phyloP scores from a whole-genome alignment of 2,113 vertebrate genomes.

The Argyrosomus japonicus region DNA sequence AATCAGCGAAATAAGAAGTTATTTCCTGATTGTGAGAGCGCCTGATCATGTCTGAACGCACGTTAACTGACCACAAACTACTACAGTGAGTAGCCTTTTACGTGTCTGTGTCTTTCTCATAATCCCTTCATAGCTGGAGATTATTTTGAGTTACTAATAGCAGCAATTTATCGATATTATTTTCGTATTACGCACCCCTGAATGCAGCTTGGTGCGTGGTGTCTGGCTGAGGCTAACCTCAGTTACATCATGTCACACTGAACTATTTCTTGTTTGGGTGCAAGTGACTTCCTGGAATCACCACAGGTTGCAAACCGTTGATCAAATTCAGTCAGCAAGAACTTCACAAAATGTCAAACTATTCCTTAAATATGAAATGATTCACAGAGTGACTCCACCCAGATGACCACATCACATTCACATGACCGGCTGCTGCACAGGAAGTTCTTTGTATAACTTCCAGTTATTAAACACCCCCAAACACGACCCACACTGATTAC shows the following conservation, averaged over 20 bases:
- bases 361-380: neutral
- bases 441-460: neutral
- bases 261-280: neutral
- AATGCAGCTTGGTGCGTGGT: neutral
- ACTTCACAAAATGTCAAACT: neutral
- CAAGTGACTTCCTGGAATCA: neutral
- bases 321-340: neutral
- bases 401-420: slow-evolving; percentile 17
- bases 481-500: neutral
- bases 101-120: neutral
- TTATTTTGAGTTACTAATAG: neutral
- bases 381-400: slow-evolving; percentile 3
- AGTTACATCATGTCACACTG: neutral
- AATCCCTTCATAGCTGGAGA: neutral
- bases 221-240: neutral
- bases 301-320: neutral
- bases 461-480: neutral
- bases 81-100: neutral
- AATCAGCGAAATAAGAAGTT: no score
- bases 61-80: no score
- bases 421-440: neutral
- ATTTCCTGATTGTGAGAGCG: no score
- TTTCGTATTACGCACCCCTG: neutral
- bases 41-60: no score
- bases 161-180: neutral